A percentile compares a stretch with the other conserved stretches of the same genome.
These are phyloP conservation scores for Cherax quadricarinatus DNA, from an alignment of 1,140 invertebrate genomes.

Conservation along the genomic window DNA sequence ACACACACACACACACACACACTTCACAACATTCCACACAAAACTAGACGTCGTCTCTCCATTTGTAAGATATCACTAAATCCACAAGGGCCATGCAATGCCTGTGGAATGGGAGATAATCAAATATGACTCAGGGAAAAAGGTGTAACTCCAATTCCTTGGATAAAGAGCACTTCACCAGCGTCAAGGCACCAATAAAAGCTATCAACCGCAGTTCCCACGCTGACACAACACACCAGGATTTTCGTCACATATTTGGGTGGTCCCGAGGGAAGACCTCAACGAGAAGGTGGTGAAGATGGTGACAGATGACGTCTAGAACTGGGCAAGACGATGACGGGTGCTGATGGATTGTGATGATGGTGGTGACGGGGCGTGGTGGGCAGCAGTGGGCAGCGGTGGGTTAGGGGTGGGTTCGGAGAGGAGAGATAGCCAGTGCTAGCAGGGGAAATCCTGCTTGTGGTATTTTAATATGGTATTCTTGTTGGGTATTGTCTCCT, in stretches of 20 bases:
- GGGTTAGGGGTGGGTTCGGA: not conserved
- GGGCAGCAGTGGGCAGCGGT: not conserved
- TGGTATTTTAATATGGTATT: slow-evolving; percentile 5
- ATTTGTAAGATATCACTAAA: too few relatives aligned
- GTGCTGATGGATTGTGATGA: not conserved
- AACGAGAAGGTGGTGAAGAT: not conserved
- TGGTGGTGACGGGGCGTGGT: slow-evolving; percentile 7
- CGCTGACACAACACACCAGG: not conserved
- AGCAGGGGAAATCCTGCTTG: not conserved
- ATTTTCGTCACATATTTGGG: not conserved
- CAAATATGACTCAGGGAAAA: too few relatives aligned
- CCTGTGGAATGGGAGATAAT: too few relatives aligned
- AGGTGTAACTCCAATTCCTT: too few relatives aligned
- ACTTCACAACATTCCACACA: too few relatives aligned
- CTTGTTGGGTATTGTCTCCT: too few relatives aligned
- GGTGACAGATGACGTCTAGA: not conserved
- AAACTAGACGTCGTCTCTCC: too few relatives aligned
- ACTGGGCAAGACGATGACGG: not conserved
- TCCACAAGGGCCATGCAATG: too few relatives aligned
- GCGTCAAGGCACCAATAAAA: too few relatives aligned
- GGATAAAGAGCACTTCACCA: too few relatives aligned
- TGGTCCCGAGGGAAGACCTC: not conserved
- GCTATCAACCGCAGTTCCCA: not conserved
- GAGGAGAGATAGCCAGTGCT: not conserved
- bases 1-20: too few relatives aligned